Evolutionary conservation across 1,140 invertebrate species (phyloP).

Genomic region (Drosophila equinoxialis): DNA sequence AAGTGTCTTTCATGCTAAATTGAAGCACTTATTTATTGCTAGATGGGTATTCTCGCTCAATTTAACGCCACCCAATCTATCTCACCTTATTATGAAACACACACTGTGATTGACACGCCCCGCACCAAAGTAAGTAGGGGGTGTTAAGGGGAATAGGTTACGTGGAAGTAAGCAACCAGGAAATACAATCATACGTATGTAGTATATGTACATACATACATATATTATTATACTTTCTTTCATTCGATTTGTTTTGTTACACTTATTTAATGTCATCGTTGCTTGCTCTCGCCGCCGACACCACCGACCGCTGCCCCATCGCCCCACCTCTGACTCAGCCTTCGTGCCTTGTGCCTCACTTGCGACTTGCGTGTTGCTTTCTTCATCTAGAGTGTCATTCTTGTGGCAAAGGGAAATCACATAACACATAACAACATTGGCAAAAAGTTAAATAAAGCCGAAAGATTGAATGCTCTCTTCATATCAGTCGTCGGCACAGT

Average conservation of each 20-base stretch:
- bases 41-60: neutral
- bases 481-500: neutral
- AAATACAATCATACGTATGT: neutral
- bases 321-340: too few relatives aligned
- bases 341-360: neutral
- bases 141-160: neutral
- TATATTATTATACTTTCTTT: slow-evolving; percentile 1
- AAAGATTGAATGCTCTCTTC: neutral
- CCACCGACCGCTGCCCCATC: neutral
- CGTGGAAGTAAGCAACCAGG: neutral
- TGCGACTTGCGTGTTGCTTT: neutral
- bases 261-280: slow-evolving; percentile 37
- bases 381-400: slow-evolving; percentile 8
- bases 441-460: slow-evolving; percentile 8
- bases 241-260: slow-evolving; percentile 46
- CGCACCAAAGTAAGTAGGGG: neutral
- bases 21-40: slow-evolving; percentile 14
- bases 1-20: neutral
- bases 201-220: neutral
- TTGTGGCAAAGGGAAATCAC: slow-evolving; percentile 27
- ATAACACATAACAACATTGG: slow-evolving; percentile 27
- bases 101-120: slow-evolving; percentile 60
- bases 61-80: slow-evolving; percentile 1
- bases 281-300: too few relatives aligned
- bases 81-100: slow-evolving; percentile 47